Conservation (phyloP, 2,113 vertebrate species). For the Erythrocercus mccallii region DNA sequence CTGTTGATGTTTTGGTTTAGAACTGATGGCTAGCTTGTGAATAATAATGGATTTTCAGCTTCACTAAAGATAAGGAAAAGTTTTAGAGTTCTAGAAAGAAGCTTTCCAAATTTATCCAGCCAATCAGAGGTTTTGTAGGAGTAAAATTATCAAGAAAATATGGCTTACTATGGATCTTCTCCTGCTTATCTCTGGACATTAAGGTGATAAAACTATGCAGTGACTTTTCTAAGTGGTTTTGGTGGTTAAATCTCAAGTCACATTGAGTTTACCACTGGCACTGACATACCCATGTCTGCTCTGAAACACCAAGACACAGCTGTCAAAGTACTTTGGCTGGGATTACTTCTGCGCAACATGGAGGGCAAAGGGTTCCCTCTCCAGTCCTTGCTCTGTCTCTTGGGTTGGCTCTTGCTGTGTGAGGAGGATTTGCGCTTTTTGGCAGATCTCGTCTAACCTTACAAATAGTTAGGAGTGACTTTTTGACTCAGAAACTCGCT, state of each 20-base stretch:
- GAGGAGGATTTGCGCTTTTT: background rate
- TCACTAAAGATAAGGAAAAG: background rate
- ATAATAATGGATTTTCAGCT: background rate
- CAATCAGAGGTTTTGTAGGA: background rate
- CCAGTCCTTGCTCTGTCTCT: background rate
- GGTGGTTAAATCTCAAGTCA: background rate
- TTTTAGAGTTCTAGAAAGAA: background rate
- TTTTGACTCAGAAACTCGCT: background rate
- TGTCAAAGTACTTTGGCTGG: background rate
- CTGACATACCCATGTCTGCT: rapidly evolving
- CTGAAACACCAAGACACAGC: background rate
- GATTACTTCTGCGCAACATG: rapidly evolving
- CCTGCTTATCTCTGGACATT: background rate
- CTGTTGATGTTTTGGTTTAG: background rate
- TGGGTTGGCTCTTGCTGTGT: background rate
- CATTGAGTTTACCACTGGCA: background rate
- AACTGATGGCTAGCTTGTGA: background rate
- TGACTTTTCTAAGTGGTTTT: background rate
- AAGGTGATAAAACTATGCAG: background rate
- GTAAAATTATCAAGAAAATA: background rate
- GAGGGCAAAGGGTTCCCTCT: background rate
- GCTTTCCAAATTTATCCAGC: background rate
- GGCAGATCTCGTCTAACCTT: background rate
- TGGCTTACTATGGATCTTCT: background rate
- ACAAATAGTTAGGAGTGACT: background rate